Percentiles rank a stretch among this genome's conserved stretches.
phyloP scores from a whole-genome alignment of 2,888 invertebrate species.

The Gymnosoma rotundatum region DNA sequence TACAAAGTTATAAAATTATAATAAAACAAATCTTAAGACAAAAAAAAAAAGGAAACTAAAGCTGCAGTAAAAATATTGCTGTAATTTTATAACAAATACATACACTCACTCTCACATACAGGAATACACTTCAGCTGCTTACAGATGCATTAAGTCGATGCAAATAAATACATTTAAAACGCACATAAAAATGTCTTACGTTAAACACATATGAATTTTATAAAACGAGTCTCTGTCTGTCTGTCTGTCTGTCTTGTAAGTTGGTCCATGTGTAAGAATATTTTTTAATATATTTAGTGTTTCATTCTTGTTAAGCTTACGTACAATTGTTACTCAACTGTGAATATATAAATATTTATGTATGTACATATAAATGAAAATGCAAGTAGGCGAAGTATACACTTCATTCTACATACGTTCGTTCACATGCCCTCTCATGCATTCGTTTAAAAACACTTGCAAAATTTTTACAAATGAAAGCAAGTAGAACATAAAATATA shows the following conservation, averaged over 20 bases:
- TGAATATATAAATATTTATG: constrained; percentile 72
- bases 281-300: neutral
- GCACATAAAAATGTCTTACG: constrained; percentile 52
- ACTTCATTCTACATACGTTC: constrained; percentile 72
- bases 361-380: constrained; percentile 64
- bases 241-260: constrained; percentile 51
- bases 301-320: neutral
- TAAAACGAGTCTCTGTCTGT: too few species aligned
- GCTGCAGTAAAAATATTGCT: constrained; percentile 34
- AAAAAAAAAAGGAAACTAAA: neutral
- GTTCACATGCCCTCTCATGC: neutral
- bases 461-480: constrained; percentile 11
- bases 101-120: neutral
- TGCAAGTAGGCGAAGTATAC: constrained; percentile 44
- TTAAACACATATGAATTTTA: constrained; percentile 48
- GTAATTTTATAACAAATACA: constrained; percentile 21
- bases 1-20: constrained; percentile 18
- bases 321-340: constrained; percentile 49
- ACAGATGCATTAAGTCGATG: constrained; percentile 23
- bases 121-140: neutral
- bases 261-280: constrained; percentile 10
- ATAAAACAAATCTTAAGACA: constrained; percentile 11
- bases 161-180: constrained; percentile 48
- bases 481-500: constrained; percentile 19
- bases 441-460: neutral